Percentiles rank a stretch among this genome's conserved stretches.
phyloP scores from a whole-genome alignment of 2,888 invertebrate genomes.

The Drosophila paracracens region DNA sequence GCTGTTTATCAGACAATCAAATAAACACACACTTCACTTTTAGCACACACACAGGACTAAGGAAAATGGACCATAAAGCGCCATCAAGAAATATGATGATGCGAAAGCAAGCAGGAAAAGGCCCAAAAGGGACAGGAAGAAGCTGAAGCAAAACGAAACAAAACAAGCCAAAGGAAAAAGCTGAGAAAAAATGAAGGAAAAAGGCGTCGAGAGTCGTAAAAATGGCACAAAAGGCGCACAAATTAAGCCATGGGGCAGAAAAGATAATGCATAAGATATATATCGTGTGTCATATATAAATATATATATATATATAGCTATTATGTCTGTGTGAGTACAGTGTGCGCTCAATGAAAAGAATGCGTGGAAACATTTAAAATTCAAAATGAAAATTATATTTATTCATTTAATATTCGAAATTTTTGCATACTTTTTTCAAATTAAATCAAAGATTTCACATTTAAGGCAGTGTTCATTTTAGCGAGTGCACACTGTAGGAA shows the following conservation, averaged over 20 bases:
- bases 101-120: constrained; percentile 28
- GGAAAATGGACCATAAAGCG: constrained; percentile 53
- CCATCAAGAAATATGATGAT: constrained; percentile 52
- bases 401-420: neutral
- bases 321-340: neutral
- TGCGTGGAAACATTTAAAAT: neutral
- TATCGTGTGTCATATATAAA: constrained; percentile 10
- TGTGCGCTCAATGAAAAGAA: neutral
- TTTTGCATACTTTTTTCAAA: neutral
- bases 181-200: constrained; percentile 34
- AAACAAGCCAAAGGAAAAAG: constrained; percentile 31
- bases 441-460: neutral
- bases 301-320: constrained; percentile 1
- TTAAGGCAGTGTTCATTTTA: neutral
- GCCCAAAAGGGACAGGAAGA: neutral
- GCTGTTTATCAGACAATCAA: constrained; percentile 80
- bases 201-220: constrained; percentile 70
- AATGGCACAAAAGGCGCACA: constrained; percentile 65
- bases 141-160: constrained; percentile 1
- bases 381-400: neutral
- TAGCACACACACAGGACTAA: constrained; percentile 23
- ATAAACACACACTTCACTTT: constrained; percentile 75
- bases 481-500: constrained; percentile 4
- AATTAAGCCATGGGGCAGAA: constrained; percentile 58
- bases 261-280: constrained; percentile 37